Evolutionary conservation across 1,140 invertebrate species (phyloP).

Genomic region (Nautilus pompilius): DNA sequence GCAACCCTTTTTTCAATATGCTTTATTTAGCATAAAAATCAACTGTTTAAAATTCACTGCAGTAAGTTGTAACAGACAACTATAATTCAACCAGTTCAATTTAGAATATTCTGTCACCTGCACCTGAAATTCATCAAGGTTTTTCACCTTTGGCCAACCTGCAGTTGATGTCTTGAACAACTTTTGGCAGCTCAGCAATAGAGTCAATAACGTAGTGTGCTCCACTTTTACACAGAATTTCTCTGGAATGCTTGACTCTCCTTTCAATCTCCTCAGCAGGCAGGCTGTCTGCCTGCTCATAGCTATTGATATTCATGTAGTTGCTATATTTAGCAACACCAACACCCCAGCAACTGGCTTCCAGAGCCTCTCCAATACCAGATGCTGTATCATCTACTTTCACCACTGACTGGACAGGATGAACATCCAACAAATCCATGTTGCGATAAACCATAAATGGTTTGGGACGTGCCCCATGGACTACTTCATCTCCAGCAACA

Average conservation of each 20-base stretch:
- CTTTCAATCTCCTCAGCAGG: slow-evolving; percentile 38
- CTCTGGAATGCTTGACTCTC: slow-evolving; percentile 34
- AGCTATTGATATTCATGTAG: slow-evolving; percentile 52
- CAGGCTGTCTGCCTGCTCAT: slow-evolving; percentile 43
- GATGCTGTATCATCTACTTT: slow-evolving; percentile 55
- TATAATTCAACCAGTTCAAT: no score
- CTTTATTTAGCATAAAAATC: no score
- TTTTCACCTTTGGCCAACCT: slow-evolving; percentile 47
- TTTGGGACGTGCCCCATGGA: slow-evolving; percentile 49
- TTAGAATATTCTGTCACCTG: no score
- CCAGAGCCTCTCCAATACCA: slow-evolving; percentile 53
- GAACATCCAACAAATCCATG: slow-evolving; percentile 50
- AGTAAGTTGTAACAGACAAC: no score
- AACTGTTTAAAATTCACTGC: no score
- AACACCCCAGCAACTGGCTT: slow-evolving; percentile 57
- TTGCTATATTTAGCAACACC: slow-evolving; percentile 54
- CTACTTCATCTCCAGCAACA: slow-evolving; percentile 55
- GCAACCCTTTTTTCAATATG: no score
- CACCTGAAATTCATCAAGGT: no score
- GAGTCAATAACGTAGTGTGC: slow-evolving; percentile 56
- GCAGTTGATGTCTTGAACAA: slow-evolving; percentile 52
- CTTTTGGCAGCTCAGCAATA: slow-evolving; percentile 48
- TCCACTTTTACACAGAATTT: slow-evolving; percentile 47
- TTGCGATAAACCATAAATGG: slow-evolving; percentile 56
- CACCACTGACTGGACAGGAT: slow-evolving; percentile 52